A percentile compares a stretch with the other conserved stretches of the same genome.
Evolutionary conservation across 2,888 invertebrate species (phyloP).

Genomic region (Heliconius aoede): DNA sequence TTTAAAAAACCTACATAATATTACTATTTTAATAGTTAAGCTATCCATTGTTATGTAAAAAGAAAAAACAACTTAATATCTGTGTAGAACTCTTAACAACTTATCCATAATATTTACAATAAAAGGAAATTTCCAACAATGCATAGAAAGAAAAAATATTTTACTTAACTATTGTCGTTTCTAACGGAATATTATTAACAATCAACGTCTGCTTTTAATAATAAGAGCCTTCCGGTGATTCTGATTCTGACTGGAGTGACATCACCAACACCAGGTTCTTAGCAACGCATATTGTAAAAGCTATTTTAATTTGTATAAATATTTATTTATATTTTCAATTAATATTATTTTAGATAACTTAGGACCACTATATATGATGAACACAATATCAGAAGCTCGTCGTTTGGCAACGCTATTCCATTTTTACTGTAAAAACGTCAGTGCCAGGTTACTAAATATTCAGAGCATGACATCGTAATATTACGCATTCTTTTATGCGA

Average conservation of each 20-base stretch:
- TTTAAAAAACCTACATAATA: too few species aligned
- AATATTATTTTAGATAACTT: too few species aligned
- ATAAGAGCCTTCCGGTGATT: conserved; percentile 31
- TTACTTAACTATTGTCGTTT: background rate
- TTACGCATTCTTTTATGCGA: conserved; percentile 27
- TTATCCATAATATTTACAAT: background rate
- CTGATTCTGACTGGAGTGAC: conserved; percentile 6
- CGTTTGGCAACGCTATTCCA: background rate
- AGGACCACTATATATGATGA: too few species aligned
- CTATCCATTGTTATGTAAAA: background rate
- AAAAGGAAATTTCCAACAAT: background rate
- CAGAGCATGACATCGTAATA: conserved; percentile 23
- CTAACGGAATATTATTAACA: conserved; percentile 8
- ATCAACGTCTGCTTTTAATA: conserved; percentile 3
- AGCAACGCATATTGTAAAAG: background rate
- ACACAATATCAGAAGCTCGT: background rate
- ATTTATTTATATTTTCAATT: too few species aligned
- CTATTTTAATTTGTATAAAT: too few species aligned
- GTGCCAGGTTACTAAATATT: conserved; percentile 14
- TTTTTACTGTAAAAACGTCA: conserved; percentile 10
- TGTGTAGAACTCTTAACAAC: background rate
- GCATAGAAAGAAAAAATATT: background rate
- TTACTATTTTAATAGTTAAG: background rate
- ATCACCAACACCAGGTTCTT: conserved; percentile 13
- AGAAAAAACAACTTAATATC: conserved; percentile 1